These are phyloP conservation scores for Mobula hypostoma DNA, from an alignment of 2,113 vertebrate genomes.

Conservation along the genomic window DNA sequence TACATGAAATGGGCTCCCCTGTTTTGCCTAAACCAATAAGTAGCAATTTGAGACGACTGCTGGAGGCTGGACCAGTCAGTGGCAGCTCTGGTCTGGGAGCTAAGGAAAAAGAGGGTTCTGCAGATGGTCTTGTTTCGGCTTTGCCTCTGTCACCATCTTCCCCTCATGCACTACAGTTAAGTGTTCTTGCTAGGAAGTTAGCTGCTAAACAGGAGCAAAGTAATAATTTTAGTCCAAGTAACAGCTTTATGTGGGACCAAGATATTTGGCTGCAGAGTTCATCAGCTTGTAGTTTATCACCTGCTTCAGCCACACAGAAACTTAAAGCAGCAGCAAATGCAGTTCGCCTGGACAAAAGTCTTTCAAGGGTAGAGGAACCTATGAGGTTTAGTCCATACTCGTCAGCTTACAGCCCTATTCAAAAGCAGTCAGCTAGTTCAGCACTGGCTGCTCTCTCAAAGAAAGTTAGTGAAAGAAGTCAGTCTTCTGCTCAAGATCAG, in stretches of 20 bases:
- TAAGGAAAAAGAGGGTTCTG: slow-evolving; percentile 66
- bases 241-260: slow-evolving; percentile 85
- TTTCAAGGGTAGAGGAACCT: slow-evolving; percentile 72
- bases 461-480: slow-evolving; percentile 92
- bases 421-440: slow-evolving; percentile 86
- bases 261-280: slow-evolving; percentile 84
- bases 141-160: slow-evolving; percentile 80
- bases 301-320: slow-evolving; percentile 94
- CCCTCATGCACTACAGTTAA: slow-evolving; percentile 92
- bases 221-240: slow-evolving; percentile 56
- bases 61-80: slow-evolving; percentile 88
- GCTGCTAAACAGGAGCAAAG: slow-evolving; percentile 76
- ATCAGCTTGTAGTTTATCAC: slow-evolving; percentile 79
- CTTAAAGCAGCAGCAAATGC: slow-evolving; percentile 94
- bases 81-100: slow-evolving; percentile 66
- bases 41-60: slow-evolving; percentile 85
- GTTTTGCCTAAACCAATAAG: slow-evolving; percentile 83
- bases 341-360: slow-evolving; percentile 88
- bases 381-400: slow-evolving; percentile 89
- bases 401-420: slow-evolving; percentile 80
- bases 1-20: slow-evolving; percentile 71
- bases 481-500: slow-evolving; percentile 74
- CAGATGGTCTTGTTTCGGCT: slow-evolving; percentile 63
- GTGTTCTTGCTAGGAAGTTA: slow-evolving; percentile 87
- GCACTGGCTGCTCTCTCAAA: slow-evolving; percentile 94